These are phyloP conservation scores for Pachypanchax playfairii DNA, from an alignment of 2,113 vertebrate genomes.

Conservation along the genomic window DNA sequence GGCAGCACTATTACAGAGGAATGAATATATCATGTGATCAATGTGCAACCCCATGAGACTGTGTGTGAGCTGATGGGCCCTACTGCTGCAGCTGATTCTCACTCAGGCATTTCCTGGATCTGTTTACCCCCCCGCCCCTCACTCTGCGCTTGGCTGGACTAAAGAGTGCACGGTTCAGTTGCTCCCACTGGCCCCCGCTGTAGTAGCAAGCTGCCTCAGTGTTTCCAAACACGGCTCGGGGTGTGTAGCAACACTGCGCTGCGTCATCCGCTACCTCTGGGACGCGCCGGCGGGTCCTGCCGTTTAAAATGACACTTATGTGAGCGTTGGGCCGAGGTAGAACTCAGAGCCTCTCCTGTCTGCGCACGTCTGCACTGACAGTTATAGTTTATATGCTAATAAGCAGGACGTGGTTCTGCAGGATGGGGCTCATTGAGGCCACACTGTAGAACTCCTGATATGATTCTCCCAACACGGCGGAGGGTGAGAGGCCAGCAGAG, in stretches of 20 bases:
- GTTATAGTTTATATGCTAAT: constrained; percentile 50
- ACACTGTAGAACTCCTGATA: constrained; percentile 16
- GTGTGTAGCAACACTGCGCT: constrained; percentile 76
- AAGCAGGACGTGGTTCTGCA: not conserved
- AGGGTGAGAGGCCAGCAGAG: constrained; percentile 23
- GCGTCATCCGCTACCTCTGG: constrained; percentile 60
- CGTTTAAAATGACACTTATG: constrained; percentile 61
- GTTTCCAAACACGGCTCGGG: constrained; percentile 79
- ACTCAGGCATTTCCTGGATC: constrained; percentile 77
- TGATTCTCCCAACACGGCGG: not conserved
- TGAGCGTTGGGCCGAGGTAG: constrained; percentile 53
- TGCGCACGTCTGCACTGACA: constrained; percentile 16
- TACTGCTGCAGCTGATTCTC: constrained; percentile 26
- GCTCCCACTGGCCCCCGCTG: constrained; percentile 62
- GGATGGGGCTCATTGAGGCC: constrained; percentile 15
- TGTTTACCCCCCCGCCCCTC: constrained; percentile 12
- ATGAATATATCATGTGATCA: constrained; percentile 74
- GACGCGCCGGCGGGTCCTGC: constrained; percentile 48
- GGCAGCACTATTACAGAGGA: constrained; percentile 70
- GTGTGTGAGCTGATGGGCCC: constrained; percentile 31
- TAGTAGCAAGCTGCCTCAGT: constrained; percentile 66
- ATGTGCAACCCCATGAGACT: constrained; percentile 52
- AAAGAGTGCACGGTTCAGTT: constrained; percentile 70
- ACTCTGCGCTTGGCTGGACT: constrained; percentile 62
- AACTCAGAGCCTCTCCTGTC: constrained; percentile 11